These are phyloP conservation scores for Carettochelys insculpta DNA, from an alignment of 2,113 vertebrate species.

Conservation along the genomic window DNA sequence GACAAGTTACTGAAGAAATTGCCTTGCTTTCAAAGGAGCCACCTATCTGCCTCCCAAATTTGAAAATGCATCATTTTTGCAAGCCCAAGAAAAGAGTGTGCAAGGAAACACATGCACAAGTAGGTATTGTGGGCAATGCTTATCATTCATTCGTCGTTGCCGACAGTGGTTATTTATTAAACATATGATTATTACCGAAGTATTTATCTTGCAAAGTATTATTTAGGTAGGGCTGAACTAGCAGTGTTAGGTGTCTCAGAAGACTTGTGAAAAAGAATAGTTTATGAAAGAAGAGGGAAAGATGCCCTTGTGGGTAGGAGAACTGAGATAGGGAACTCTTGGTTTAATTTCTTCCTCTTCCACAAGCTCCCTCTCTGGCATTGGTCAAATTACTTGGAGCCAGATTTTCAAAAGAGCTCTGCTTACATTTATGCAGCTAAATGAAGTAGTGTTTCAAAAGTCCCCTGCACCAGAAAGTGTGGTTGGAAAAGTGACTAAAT, in stretches of 20 bases:
- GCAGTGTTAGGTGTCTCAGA: conserved; percentile 10
- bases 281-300: conserved; percentile 4
- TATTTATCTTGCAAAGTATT: background rate
- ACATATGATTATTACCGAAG: background rate
- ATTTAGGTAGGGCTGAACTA: background rate
- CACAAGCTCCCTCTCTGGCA: background rate
- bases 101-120: background rate
- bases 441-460: background rate
- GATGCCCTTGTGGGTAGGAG: background rate
- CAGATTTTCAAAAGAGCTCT: background rate
- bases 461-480: background rate
- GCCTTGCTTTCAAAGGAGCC: conserved; percentile 28
- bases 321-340: background rate
- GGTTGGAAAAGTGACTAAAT: background rate
- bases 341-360: background rate
- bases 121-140: conserved; percentile 15
- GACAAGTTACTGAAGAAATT: conserved; percentile 31
- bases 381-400: background rate
- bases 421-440: background rate
- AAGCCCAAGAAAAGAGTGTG: background rate
- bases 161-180: conserved; percentile 38
- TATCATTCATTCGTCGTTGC: conserved; percentile 58
- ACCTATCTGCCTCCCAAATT: background rate
- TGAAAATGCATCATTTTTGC: background rate
- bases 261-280: conserved; percentile 21